Evolutionary conservation across 2,888 invertebrate species (phyloP), one percentile per base, ranked within the genome.

Genomic region (Muschampia plurimacula): DNA sequence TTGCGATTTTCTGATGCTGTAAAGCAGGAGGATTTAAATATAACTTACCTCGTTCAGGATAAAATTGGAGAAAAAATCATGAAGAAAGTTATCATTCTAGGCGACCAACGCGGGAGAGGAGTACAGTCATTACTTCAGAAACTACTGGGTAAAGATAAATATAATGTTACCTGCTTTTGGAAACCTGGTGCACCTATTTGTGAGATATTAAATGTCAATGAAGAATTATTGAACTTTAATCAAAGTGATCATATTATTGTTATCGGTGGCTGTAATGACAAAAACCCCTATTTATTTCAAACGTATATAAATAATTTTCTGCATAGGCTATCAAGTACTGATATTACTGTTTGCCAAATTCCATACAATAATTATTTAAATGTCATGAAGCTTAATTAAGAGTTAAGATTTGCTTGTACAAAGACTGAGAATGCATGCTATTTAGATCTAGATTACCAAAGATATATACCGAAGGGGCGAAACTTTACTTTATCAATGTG

Each of bases 321-420:
- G 2, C 59, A 55, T 15, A 39, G 4, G 3, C 32, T 67, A 10
- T 9, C n/a, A n/a, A 36, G 55, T n/a, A 44, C 57, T 28, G 59
- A 67, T 67, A 28, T 67, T 22, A 67, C 44, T 8, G 12, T 67
- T 12, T 67, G 67, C 44, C 57, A 67, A 59, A 67, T 67, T 1
- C 67, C 67, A 7, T 67, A 67, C 22, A 67, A 67, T 44, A 22
- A 57, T n/a, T 22, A 22, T 28, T 39, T 67, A 59, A 67, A 41
- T 59, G 67, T 67, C 6, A 22, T 13, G 22, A 67, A 44, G 41
- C 59, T 67, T 0, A 67, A 67, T 59, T 67, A 67, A 32, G 39
- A 59, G 44, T 41, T 67, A 59, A 67, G 15, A 59, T 67, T 67
- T 28, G 67, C 67, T 28, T 64, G 64, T 10, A 41, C 64, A 9